These are phyloP conservation scores for Lontra canadensis DNA, from an alignment of 2,113 vertebrate genomes.

Conservation along the genomic window DNA sequence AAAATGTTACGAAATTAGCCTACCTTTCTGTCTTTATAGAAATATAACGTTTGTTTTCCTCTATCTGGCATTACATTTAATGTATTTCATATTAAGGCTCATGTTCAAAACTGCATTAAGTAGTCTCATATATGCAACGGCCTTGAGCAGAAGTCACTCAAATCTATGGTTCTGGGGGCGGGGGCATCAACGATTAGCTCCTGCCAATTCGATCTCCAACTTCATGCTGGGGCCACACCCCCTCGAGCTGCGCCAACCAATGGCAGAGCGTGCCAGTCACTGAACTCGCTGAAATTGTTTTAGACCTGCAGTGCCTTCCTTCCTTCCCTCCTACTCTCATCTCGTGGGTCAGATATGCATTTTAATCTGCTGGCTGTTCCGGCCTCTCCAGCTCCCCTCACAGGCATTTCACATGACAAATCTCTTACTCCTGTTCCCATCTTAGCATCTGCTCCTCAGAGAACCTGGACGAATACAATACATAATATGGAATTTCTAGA, in stretches of 20 bases:
- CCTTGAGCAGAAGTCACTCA: not conserved
- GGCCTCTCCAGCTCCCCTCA: not conserved
- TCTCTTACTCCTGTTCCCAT: not conserved
- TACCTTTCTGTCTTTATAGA: not conserved
- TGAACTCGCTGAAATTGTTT: not conserved
- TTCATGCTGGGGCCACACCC: not conserved
- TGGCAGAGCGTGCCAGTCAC: too few species aligned
- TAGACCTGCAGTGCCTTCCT: not conserved
- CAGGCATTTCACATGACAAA: not conserved
- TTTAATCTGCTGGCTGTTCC: not conserved
- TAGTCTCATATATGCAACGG: not conserved
- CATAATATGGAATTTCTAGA: not conserved
- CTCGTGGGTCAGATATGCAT: not conserved
- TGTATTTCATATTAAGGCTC: not conserved
- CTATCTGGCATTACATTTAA: not conserved
- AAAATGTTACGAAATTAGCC: not conserved
- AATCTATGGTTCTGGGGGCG: not conserved
- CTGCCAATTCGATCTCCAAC: too few species aligned
- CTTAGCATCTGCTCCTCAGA: not conserved
- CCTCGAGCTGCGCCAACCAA: not conserved
- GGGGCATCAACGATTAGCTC: fast-evolving
- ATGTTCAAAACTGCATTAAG: not conserved
- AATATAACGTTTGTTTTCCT: not conserved
- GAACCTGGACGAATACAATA: not conserved
- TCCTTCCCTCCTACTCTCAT: not conserved